Base-by-base conservation (phyloP, 1,140 invertebrate species). In the Eupeodes corollae region DNA sequence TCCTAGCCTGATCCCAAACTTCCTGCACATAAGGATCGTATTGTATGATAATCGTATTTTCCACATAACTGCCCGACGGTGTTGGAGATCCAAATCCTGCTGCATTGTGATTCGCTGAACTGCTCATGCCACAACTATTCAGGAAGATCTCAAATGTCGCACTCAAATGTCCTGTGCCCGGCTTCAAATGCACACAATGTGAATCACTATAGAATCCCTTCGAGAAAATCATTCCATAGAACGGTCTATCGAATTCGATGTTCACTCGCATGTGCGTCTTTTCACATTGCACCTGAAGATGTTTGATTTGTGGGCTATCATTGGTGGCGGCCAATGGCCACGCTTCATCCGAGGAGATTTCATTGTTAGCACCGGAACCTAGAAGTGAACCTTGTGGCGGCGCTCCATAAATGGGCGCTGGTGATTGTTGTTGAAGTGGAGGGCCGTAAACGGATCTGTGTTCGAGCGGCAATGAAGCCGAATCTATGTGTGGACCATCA, bases 161-260 rank as follows among this genome's bases (percentile, higher is more conserved):
- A 59, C 85, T 88, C 6, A 91, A 68, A 53, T 91, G 86, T 5
- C 91, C 91, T 0, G 86, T 88, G 2, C 88, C 88, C 0, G 90
- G 86, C 56, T 90, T 88, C 34, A 94, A 63, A 59, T 95, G 90
- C 34, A 94, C 88, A 67, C 91, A 95, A 58, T 90, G 86, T 3
- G 84, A 76, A 61, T 92, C 88, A 55, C 86, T 91, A 70, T 91
- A 93, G 72, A 85, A 87, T 31, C 85, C 88, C 70, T 93, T 93
- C 44, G 87, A 91, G 74, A 95, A 95, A 53, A 95, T 91, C 81
- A 94, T 91, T 5, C 91, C 91, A 68, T 93, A 92, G 72, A 95
- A 95, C 0, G 91, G 90, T 26, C 90, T 75, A 64, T 94, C 91
- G 70, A 95, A 94, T 65, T 92, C 88, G 55, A 95, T 90, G 68